Percentiles rank a stretch among this genome's conserved stretches.
phyloP scores from a whole-genome alignment of 2,113 vertebrate species.

The Brachypteracias leptosomus region DNA sequence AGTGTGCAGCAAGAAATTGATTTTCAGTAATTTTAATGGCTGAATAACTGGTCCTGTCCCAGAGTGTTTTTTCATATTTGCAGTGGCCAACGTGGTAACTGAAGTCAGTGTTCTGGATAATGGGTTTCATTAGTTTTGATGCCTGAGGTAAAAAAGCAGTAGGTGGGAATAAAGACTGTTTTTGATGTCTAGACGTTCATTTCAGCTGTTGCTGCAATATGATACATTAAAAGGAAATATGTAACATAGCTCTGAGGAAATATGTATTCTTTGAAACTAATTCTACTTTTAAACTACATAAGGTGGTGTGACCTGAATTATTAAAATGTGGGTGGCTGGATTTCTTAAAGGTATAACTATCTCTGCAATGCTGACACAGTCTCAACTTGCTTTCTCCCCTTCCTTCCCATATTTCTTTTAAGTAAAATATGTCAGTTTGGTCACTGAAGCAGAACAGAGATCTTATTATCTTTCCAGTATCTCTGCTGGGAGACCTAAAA shows the following conservation, averaged over 20 bases:
- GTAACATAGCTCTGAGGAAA: constrained; percentile 77
- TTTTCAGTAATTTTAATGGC: constrained; percentile 72
- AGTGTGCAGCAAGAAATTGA: constrained; percentile 62
- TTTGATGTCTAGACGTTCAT: constrained; percentile 79
- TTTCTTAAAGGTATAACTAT: constrained; percentile 66
- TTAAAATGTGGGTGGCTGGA: constrained; percentile 66
- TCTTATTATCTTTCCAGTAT: constrained; percentile 64
- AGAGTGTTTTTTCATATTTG: constrained; percentile 43
- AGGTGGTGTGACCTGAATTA: constrained; percentile 73
- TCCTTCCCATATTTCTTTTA: constrained; percentile 47
- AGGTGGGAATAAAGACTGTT: constrained; percentile 73
- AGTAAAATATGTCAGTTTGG: constrained; percentile 68
- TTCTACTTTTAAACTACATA: constrained; percentile 74
- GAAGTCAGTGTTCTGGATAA: constrained; percentile 74
- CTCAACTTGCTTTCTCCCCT: constrained; percentile 13
- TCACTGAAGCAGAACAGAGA: constrained; percentile 62
- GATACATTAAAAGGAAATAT: constrained; percentile 78
- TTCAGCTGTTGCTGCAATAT: constrained; percentile 76
- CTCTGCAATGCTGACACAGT: neutral
- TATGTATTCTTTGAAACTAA: constrained; percentile 78
- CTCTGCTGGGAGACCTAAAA: constrained; percentile 72
- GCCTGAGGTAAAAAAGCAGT: constrained; percentile 77
- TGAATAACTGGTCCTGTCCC: constrained; percentile 58
- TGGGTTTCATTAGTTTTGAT: constrained; percentile 79
- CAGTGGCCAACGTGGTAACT: constrained; percentile 59